Conservation (phyloP, 2,113 vertebrate species). For the Ciconia boyciana region DNA sequence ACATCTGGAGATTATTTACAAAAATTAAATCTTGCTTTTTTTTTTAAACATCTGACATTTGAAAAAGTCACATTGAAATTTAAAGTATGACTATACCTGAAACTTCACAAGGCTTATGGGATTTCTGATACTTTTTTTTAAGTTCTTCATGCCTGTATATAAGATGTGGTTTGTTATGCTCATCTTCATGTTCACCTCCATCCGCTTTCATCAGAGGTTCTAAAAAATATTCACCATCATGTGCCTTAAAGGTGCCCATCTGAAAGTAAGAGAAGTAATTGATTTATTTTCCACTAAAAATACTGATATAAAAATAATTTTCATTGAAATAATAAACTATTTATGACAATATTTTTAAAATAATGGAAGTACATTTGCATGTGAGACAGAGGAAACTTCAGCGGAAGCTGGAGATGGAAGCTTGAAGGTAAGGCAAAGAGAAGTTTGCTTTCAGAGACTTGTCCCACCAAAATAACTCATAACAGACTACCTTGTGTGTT, state of each 20-base stretch:
- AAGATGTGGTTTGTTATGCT: slow-evolving; percentile 92
- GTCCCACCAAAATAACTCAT: not conserved
- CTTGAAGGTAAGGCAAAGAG: not conserved
- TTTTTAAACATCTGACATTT: not conserved
- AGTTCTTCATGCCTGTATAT: slow-evolving; percentile 85
- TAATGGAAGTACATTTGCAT: not conserved
- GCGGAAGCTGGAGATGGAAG: not conserved
- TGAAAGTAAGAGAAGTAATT: slow-evolving; percentile 32
- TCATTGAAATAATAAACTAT: not conserved
- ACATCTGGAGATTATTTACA: not conserved
- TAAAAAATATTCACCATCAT: slow-evolving; percentile 92
- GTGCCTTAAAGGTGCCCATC: slow-evolving; percentile 81
- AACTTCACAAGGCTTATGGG: slow-evolving; percentile 76
- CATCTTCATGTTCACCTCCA: slow-evolving; percentile 85
- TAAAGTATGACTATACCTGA: slow-evolving; percentile 80
- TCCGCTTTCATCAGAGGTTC: slow-evolving; percentile 85
- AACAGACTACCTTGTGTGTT: not conserved
- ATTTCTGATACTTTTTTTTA: slow-evolving; percentile 41
- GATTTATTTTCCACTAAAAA: not conserved
- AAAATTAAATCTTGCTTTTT: not conserved
- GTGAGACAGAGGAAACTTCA: not conserved
- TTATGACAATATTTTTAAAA: not conserved
- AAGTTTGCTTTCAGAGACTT: not conserved
- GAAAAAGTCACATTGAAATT: not conserved
- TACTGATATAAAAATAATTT: not conserved